Conservation (phyloP, 1,140 invertebrate species). For the Lamellibrachia luymesi region DNA sequence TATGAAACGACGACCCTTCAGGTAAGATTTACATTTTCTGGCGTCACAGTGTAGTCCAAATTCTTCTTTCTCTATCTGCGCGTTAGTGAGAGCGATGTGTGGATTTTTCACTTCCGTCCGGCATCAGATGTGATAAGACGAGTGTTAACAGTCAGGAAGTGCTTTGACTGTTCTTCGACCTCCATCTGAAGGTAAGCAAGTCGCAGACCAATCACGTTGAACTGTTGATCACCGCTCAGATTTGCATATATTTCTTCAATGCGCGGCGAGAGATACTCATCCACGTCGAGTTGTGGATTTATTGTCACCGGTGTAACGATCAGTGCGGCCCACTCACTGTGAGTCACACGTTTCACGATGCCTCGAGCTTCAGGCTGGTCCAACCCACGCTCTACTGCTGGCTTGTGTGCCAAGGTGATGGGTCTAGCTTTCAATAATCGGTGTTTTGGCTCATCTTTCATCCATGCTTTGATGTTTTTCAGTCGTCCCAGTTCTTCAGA, state of each 20-base stretch:
- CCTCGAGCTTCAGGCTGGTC: neutral
- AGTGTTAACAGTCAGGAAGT: conserved; percentile 45
- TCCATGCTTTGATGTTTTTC: neutral
- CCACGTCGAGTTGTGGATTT: neutral
- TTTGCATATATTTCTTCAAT: conserved; percentile 36
- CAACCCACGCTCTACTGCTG: neutral
- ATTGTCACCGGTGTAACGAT: neutral
- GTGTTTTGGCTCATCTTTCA: neutral
- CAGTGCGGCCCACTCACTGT: conserved; percentile 10
- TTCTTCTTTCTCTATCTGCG: no score
- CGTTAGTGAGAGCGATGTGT: no score
- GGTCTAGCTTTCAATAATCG: conserved; percentile 6
- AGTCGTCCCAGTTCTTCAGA: neutral
- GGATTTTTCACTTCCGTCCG: no score
- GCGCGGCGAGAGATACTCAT: neutral
- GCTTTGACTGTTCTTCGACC: no score
- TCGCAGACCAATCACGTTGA: no score
- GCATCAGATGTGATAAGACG: conserved; percentile 29
- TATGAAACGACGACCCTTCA: no score
- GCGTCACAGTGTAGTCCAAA: no score
- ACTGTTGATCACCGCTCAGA: no score
- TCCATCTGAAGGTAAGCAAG: no score
- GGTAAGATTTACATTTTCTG: no score
- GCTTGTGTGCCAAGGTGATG: neutral
- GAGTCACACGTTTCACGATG: neutral